phyloP scores from a whole-genome alignment of 2,113 vertebrate species.

The Nesoenas mayeri region DNA sequence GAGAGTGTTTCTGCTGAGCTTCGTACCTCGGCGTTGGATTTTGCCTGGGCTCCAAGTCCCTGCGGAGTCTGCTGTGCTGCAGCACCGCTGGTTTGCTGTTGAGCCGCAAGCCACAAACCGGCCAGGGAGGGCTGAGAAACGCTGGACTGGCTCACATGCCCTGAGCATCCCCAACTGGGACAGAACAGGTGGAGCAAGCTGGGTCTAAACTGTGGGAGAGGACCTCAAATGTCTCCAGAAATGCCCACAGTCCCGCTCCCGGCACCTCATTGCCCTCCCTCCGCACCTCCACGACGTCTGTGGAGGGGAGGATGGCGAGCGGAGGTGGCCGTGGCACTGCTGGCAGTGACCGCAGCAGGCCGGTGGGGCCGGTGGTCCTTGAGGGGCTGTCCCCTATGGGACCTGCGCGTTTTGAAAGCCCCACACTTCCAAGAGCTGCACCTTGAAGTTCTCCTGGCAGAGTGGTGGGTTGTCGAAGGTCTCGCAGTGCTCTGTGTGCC shows the following conservation, averaged over 20 bases:
- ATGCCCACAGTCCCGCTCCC: rapidly evolving
- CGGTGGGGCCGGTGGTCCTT: background rate
- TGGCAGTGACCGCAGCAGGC: background rate
- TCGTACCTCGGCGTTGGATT: rapidly evolving
- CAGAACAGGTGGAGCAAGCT: background rate
- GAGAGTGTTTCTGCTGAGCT: too few relatives aligned
- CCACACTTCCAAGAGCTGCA: constrained; percentile 85
- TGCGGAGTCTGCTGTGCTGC: background rate
- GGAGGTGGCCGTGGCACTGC: rapidly evolving
- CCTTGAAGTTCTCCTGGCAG: constrained; percentile 82
- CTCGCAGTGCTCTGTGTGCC: constrained; percentile 78
- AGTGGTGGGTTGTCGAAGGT: constrained; percentile 85
- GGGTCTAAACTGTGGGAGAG: background rate
- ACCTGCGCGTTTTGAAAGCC: constrained; percentile 74
- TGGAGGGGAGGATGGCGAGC: background rate
- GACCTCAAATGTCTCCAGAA: background rate
- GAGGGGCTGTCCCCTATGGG: background rate
- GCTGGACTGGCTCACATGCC: background rate
- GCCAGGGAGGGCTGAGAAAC: background rate
- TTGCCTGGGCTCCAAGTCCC: background rate
- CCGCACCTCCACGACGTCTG: rapidly evolving
- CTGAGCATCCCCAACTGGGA: background rate
- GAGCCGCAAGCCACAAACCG: background rate
- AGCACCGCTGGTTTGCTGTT: background rate
- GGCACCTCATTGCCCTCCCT: too few relatives aligned